Evolutionary conservation across 1,140 invertebrate species (phyloP).

Genomic region (Asobara japonica): DNA sequence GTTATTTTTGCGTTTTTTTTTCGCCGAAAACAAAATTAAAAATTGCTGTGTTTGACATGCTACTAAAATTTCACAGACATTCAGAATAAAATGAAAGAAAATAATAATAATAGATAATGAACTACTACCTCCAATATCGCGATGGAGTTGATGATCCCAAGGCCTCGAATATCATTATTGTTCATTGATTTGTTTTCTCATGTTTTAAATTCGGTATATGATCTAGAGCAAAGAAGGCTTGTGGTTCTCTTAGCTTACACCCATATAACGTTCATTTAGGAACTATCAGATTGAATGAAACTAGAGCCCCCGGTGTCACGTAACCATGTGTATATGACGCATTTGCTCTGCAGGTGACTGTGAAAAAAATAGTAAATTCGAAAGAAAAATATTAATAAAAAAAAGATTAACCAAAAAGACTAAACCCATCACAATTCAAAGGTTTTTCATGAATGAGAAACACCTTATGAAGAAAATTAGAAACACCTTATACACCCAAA

Average conservation of each 20-base stretch:
- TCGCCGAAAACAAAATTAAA: too few relatives aligned
- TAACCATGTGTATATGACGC: constrained; percentile 6
- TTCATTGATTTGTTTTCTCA: neutral
- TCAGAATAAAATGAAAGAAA: neutral
- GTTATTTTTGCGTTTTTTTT: too few relatives aligned
- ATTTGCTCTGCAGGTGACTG: constrained; percentile 26
- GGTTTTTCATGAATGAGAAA: neutral
- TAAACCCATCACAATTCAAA: neutral
- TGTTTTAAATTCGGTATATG: too few relatives aligned
- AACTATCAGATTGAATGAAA: neutral
- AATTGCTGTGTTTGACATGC: neutral
- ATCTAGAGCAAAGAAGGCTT: neutral
- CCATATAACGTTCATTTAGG: neutral
- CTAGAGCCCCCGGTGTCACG: constrained; percentile 5
- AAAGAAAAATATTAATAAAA: constrained; percentile 15
- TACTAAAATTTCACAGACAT: neutral
- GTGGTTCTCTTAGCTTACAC: neutral
- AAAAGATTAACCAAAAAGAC: neutral
- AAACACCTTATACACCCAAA: too few relatives aligned
- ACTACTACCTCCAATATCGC: neutral
- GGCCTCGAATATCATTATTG: neutral
- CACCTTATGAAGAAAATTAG: too few relatives aligned
- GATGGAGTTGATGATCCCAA: neutral
- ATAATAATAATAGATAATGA: neutral
- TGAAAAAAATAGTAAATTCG: constrained; percentile 12